Percentiles rank a stretch among this genome's conserved stretches.
These are phyloP conservation scores for Steinernema khuongi DNA, from an alignment of 1,140 invertebrate species.

Conservation along the genomic window DNA sequence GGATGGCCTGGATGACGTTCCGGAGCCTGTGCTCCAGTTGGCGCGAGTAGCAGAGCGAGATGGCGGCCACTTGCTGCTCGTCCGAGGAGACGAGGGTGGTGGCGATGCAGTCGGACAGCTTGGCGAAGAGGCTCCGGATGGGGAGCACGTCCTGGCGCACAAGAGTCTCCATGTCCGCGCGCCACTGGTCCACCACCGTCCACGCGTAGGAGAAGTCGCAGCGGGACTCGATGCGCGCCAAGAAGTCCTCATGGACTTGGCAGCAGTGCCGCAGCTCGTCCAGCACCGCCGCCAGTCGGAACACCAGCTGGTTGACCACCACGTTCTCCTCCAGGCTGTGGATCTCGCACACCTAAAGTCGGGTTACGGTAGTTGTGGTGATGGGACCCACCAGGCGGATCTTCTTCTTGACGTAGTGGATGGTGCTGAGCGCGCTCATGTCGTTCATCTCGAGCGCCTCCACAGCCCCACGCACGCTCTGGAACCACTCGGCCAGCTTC, in stretches of 20 bases:
- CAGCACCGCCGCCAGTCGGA: not conserved
- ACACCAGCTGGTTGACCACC: not conserved
- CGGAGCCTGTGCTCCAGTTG: not conserved
- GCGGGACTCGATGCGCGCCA: not conserved
- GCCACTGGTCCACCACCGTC: not conserved
- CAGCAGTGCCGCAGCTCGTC: not conserved
- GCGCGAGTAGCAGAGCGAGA: constrained; percentile 3
- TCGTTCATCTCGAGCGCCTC: not conserved
- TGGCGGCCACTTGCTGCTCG: not conserved
- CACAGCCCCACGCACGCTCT: not conserved
- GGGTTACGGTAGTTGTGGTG: not conserved
- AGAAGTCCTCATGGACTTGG: not conserved
- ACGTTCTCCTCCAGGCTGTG: constrained; percentile 6
- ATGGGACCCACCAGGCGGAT: not conserved
- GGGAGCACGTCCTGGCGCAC: not conserved
- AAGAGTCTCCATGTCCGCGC: not conserved
- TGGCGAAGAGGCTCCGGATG: not conserved
- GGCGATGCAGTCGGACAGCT: not conserved
- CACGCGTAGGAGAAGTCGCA: constrained; percentile 11
- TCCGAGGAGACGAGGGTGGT: not conserved
- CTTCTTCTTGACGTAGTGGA: constrained; percentile 3
- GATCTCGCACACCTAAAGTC: not conserved
- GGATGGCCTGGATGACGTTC: not conserved
- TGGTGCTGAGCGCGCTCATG: not conserved
- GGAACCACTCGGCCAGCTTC: not conserved